Conservation (phyloP, 2,113 vertebrate species). For the Alouatta palliata region DNA sequence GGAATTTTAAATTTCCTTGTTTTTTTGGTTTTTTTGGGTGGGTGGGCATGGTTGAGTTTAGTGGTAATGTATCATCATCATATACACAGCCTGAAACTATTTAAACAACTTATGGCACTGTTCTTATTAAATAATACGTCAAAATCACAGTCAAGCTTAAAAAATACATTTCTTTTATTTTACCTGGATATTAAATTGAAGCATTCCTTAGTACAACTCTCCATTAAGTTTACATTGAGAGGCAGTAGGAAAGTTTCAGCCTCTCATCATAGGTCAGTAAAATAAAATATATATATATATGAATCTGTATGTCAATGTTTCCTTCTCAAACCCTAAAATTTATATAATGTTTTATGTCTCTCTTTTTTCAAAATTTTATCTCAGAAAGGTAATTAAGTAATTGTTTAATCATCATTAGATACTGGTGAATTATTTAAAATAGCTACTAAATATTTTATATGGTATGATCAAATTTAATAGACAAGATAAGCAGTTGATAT, state of each 20-base stretch:
- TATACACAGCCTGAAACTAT: not conserved
- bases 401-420: not conserved
- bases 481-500: not conserved
- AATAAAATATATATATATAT: not conserved
- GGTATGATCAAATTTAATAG: not conserved
- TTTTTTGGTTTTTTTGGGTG: not conserved
- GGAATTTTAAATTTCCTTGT: not conserved
- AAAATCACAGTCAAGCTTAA: not conserved
- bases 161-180: slow-evolving; percentile 30
- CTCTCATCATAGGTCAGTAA: not conserved
- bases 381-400: not conserved
- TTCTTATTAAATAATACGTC: not conserved
- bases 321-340: not conserved
- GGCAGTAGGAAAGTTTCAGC: not conserved
- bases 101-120: not conserved
- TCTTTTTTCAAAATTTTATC: not conserved
- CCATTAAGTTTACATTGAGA: not conserved
- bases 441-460: not conserved
- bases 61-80: not conserved
- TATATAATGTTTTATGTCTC: not conserved
- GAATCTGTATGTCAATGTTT: not conserved
- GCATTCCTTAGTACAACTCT: not conserved
- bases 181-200: not conserved
- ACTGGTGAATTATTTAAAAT: not conserved
- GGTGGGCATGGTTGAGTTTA: not conserved